Base-by-base conservation (phyloP, 2,113 vertebrate genomes). In the Onychostoma macrolepis region DNA sequence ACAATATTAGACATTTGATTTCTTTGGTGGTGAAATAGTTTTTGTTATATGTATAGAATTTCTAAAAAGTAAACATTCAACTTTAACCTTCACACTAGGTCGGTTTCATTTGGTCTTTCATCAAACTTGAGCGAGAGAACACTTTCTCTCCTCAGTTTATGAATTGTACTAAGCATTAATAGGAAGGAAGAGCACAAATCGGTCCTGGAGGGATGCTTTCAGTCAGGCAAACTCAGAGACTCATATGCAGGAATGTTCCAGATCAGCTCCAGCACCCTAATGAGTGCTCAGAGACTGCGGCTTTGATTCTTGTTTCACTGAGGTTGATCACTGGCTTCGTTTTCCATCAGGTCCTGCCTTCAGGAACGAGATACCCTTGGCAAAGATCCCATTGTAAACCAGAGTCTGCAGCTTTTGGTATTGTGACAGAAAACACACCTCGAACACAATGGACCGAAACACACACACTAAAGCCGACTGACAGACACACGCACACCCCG, bases 231-330 rank as follows among this genome's bases (percentile, higher is more conserved):
- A 83, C 65, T 85, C 71, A 36, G 71, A 53, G 83, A 72, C 86
- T 77, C 80, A 72, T 38, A 85, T 79, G 72, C 86, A 87, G 78
- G 85, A 90, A 88, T 88, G 83, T 87, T 88, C 79, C 41, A 45
- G 72, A 81, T 58, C 63, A 65, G 71, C 24, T 89, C 85, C 83
- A 87, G 85, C 30, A 80, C 63, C 79, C 76, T 87, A 89, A 90
- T 89, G 81, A 87, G 82, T 71, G 63, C 36, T 80, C 67, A 24
- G 82, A 85, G 85, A 87, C 76, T 80, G 19, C 45, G 63, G 69
- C 30, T 86, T 63, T 69, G 67, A 75, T 56, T 87, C 85, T 33
- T 80, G 48, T 84, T 84, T 75, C 83, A 38, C 83, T 58, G 15
- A 84, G 50, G 83, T 56, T 48, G 69, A 69, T 67, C 69, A 8